Evolutionary conservation across 2,888 invertebrate species (phyloP), one percentile per base, ranked within the genome.

Genomic region (Polyploca ridens): DNA sequence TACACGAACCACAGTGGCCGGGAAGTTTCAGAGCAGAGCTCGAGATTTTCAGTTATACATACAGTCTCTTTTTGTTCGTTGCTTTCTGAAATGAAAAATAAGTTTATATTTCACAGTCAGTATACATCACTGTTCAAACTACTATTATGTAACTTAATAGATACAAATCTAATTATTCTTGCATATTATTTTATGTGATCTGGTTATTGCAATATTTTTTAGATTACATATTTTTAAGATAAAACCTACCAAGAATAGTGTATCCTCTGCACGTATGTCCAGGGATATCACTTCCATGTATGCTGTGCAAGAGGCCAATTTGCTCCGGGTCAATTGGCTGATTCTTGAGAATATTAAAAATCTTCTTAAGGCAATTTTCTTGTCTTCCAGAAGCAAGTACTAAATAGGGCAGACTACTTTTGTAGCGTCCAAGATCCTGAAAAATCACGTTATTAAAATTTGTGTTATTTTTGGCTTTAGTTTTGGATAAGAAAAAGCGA

Each of bases 181-280:
- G 10, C 0, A 38, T 10, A 38, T 27, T 38, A 38, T 8, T 10
- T 38, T 2, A 10, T 38, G 10, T 7, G 3, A 0, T 38, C 38
- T 8, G 8, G 38, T 10, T 38, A 10, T 38, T 10, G 8, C 10
- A 6, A 13, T 13, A 41, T 41, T 41, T 13, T 41, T 11, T 13
- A 13, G 3, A 3, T 4, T 41, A 11, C 5, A 13, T 41, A 16
- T 33, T 5, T 27, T n/a, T n/a, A n/a, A n/a, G 27, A 27, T 27
- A 27, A 27, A 63, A 60, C 74, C 69, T 72, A 86, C 88, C 81
- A 10, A 92, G 72, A 54, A 96, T 82, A n/a, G 95, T 87, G 77
- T 94, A 96, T 0, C 97, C 97, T 71, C 96, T 90, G 80, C 95
- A 96, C 6, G 96, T 94, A 82, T 96, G 96, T 0, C 95, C 94